A percentile compares a stretch with the other conserved stretches of the same genome.
Conservation (phyloP, 2,113 vertebrate genomes). For the Hemiscyllium ocellatum region DNA sequence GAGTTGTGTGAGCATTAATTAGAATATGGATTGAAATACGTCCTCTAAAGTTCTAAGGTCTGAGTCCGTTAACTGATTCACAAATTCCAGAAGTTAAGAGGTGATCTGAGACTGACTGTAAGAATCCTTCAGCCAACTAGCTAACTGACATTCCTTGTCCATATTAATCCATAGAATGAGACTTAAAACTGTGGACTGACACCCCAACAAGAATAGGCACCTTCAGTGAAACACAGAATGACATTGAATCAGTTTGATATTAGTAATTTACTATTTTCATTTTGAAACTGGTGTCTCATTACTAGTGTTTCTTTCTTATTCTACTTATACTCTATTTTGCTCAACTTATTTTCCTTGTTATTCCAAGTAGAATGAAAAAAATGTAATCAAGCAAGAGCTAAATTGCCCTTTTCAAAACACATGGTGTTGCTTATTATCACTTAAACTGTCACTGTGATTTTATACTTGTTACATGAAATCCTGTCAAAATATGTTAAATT, state of each 20-base stretch:
- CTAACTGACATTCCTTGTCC: not conserved
- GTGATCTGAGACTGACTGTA: not conserved
- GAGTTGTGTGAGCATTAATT: not conserved
- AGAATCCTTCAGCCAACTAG: not conserved
- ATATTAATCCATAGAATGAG: not conserved
- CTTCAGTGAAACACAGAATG: not conserved
- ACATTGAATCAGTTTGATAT: not conserved
- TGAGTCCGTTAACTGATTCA: not conserved
- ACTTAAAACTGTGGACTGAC: not conserved
- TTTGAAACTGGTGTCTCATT: too few species aligned
- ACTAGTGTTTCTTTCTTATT: not conserved
- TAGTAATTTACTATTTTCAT: not conserved
- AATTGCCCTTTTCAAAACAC: not conserved
- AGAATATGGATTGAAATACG: not conserved
- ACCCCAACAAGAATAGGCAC: not conserved
- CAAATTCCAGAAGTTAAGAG: not conserved
- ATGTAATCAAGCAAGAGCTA: not conserved
- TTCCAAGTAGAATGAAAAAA: not conserved
- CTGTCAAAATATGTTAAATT: slow-evolving; percentile 15
- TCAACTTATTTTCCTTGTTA: not conserved
- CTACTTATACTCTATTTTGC: not conserved
- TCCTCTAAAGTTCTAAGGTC: not conserved
- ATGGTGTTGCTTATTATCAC: not conserved
- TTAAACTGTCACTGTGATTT: not conserved
- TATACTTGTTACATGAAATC: not conserved